Conservation (phyloP, 2,888 invertebrate genomes). For the Rhodophaea formosa region DNA sequence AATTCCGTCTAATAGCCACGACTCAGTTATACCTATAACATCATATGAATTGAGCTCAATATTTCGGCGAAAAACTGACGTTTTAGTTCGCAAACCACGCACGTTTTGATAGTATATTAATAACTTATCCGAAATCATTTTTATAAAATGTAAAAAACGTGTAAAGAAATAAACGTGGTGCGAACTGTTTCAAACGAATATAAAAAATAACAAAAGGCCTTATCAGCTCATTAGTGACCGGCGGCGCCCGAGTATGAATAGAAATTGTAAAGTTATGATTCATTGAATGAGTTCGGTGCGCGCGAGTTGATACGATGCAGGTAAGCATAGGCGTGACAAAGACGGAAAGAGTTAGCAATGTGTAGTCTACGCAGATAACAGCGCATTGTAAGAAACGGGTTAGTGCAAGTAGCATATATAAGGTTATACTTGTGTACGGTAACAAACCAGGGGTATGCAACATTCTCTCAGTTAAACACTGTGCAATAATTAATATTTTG, state of each 20-base stretch:
- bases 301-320: not conserved
- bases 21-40: not conserved
- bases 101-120: too few species aligned
- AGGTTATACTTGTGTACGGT: not conserved
- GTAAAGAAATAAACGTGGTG: not conserved
- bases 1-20: not conserved
- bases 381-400: not conserved
- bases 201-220: not conserved
- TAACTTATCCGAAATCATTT: not conserved
- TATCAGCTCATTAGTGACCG: not conserved
- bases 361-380: not conserved
- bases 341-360: not conserved
- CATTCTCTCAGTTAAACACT: not conserved
- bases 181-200: not conserved
- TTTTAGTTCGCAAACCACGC: constrained; percentile 7
- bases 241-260: not conserved
- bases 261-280: not conserved
- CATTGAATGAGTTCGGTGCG: not conserved
- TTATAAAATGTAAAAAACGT: not conserved
- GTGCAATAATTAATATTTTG: too few species aligned
- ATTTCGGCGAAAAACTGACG: not conserved
- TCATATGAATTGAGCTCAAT: not conserved
- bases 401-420: not conserved
- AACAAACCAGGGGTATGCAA: not conserved
- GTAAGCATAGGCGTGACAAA: not conserved